phyloP scores from a whole-genome alignment of 1,140 invertebrate species.

The Anadara kagoshimensis region DNA sequence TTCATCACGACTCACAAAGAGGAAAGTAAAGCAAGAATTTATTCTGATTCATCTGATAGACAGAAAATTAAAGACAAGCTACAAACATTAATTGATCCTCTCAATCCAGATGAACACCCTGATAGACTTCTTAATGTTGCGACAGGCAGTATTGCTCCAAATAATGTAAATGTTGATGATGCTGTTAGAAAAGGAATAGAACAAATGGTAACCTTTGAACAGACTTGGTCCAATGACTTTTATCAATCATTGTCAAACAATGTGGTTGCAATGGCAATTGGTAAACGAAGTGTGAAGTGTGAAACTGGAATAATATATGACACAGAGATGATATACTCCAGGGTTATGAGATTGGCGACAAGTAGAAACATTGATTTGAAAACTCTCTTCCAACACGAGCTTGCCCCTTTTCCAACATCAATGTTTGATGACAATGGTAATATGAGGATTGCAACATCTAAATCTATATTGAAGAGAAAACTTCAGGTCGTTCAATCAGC shows the following conservation, averaged over 20 bases:
- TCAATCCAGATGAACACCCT: neutral
- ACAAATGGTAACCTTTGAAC: constrained; percentile 10
- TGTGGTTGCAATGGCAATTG: neutral
- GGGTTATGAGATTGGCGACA: constrained; percentile 8
- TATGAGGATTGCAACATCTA: constrained; percentile 18
- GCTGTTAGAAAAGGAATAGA: neutral
- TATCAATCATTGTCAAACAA: neutral
- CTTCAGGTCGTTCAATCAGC: no score
- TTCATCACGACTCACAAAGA: constrained; percentile 4
- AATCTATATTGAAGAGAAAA: constrained; percentile 21
- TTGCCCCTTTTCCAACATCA: constrained; percentile 24
- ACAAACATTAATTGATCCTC: constrained; percentile 20
- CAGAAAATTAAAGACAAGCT: constrained; percentile 18
- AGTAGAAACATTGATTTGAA: constrained; percentile 12
- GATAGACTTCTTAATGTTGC: constrained; percentile 28
- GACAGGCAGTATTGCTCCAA: constrained; percentile 16
- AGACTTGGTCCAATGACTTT: no score
- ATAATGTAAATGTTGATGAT: constrained; percentile 26
- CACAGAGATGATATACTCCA: neutral
- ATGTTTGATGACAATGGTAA: constrained; percentile 33
- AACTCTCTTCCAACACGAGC: constrained; percentile 17
- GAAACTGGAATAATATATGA: no score
- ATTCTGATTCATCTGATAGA: constrained; percentile 18
- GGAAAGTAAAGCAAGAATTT: no score
- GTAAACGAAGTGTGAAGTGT: no score